Evolutionary conservation across 2,797 vertebrate genomes (phyloP), one percentile per base, ranked within the genome.

Genomic region (Austrolebias charrua): DNA sequence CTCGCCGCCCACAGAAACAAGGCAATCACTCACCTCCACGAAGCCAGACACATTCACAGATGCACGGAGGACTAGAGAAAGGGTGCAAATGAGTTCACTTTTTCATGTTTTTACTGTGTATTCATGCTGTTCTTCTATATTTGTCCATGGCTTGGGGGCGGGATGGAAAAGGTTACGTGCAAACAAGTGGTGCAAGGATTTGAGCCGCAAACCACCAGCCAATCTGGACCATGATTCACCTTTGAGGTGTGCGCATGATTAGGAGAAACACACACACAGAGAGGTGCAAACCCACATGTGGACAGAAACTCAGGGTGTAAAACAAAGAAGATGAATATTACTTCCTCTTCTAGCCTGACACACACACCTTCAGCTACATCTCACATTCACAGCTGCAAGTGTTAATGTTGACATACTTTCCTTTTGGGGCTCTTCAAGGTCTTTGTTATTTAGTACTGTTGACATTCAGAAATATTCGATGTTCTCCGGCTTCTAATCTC

Each of bases 21-120:
- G 76, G 81, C 89, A 86, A 88, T 91, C 87, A 86, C 82, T 92
- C 89, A 92, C 79, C 73, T 83, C 56, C 60, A 59, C 71, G 59
- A 73, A 65, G 59, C 63, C 74, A 73, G 66, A 75, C 42, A 70
- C 40, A 74, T 19, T 58, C 43, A 60, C 56, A 60, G 33, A 55
- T 38, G 48, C 50, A 48, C 38, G 11, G 59, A 61, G 24, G 60
- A 52, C 64, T 40, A 70, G 20, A 20, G 28, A 55, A 29, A 61
- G 44, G 53, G 50, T 43, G 57, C 71, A 67, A 70, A 79, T 76
- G 68, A 80, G 81, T 80, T 75, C 55, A 80, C 69, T 79, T 88
- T 73, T 63, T 70, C 72, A 6, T 49, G 55, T 75, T 63, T 35
- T 9, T 1, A 0, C 44, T 40, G 46, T 46, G 38, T 51, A 16